Conservation (phyloP, 1,140 invertebrate genomes). For the Megalopta genalis region DNA sequence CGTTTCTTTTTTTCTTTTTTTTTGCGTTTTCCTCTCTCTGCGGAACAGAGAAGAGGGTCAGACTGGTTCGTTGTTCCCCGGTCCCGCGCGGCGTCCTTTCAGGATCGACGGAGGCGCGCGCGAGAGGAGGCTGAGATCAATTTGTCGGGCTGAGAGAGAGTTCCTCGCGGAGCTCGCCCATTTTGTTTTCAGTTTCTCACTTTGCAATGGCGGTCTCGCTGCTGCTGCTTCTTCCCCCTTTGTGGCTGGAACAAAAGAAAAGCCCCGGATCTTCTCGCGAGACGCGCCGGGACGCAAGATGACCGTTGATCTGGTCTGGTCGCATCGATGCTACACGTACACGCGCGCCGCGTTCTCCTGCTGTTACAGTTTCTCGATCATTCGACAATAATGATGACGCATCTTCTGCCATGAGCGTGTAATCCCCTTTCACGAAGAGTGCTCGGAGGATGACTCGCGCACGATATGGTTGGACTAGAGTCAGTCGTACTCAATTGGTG, state of each 20-base stretch:
- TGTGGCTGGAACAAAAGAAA: not conserved
- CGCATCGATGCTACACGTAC: conserved; percentile 12
- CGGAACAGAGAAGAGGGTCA: conserved; percentile 27
- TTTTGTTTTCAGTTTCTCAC: conserved; percentile 11
- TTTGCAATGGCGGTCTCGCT: conserved; percentile 9
- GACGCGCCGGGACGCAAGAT: conserved; percentile 5
- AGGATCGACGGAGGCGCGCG: conserved; percentile 29
- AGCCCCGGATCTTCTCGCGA: conserved; percentile 13
- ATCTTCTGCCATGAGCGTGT: not conserved
- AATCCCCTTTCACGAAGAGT: not conserved
- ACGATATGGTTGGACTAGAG: conserved; percentile 53
- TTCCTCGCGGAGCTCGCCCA: conserved; percentile 32
- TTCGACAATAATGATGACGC: conserved; percentile 8
- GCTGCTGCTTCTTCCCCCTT: not conserved
- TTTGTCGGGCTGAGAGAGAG: conserved; percentile 53
- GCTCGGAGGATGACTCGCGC: conserved; percentile 21
- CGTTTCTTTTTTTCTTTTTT: conserved; percentile 24
- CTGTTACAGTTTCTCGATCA: not conserved
- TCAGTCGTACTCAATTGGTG: conserved; percentile 24
- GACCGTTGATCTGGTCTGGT: conserved; percentile 2
- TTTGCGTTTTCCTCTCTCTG: conserved; percentile 50
- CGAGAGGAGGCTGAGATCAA: conserved; percentile 59
- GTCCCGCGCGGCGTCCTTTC: conserved; percentile 35
- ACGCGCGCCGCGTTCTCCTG: not conserved
- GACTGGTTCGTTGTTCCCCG: conserved; percentile 50